These are phyloP conservation scores for Drosophila pseudoananassae DNA, from an alignment of 1,140 invertebrate species.

Conservation along the genomic window DNA sequence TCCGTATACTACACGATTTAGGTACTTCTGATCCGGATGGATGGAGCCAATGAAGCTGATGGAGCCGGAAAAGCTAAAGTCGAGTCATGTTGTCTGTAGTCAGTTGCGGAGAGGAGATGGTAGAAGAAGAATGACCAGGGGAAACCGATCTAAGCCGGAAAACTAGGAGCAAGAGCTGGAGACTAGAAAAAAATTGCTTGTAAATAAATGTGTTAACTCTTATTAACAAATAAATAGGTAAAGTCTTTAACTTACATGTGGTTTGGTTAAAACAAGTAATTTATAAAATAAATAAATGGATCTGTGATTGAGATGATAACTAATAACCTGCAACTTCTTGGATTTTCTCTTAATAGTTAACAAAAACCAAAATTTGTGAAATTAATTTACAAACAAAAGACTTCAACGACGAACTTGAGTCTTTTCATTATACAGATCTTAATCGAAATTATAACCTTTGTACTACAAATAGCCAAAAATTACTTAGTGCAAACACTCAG, in stretches of 20 bases:
- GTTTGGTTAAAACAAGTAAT: neutral
- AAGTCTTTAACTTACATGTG: constrained; percentile 41
- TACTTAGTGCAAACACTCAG: neutral
- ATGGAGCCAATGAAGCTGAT: neutral
- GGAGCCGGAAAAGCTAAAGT: constrained; percentile 15
- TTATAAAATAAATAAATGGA: neutral
- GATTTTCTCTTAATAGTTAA: too few species aligned
- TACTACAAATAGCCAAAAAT: neutral
- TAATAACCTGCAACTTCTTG: too few species aligned
- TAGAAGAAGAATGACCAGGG: neutral
- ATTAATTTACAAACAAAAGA: neutral
- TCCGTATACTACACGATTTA: constrained; percentile 68
- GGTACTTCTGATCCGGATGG: constrained; percentile 59
- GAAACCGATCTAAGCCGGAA: constrained; percentile 31
- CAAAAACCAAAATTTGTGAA: neutral
- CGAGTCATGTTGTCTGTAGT: constrained; percentile 48
- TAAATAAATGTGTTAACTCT: constrained; percentile 76
- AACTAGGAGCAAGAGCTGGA: constrained; percentile 51
- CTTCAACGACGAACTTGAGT: neutral
- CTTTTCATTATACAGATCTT: neutral
- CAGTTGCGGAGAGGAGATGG: constrained; percentile 28
- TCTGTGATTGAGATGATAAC: too few species aligned
- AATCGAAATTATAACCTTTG: neutral
- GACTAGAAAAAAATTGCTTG: constrained; percentile 63
- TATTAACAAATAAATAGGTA: constrained; percentile 48